These are phyloP conservation scores for Mythimna ferrago DNA, from an alignment of 2,888 invertebrate genomes.

Conservation along the genomic window DNA sequence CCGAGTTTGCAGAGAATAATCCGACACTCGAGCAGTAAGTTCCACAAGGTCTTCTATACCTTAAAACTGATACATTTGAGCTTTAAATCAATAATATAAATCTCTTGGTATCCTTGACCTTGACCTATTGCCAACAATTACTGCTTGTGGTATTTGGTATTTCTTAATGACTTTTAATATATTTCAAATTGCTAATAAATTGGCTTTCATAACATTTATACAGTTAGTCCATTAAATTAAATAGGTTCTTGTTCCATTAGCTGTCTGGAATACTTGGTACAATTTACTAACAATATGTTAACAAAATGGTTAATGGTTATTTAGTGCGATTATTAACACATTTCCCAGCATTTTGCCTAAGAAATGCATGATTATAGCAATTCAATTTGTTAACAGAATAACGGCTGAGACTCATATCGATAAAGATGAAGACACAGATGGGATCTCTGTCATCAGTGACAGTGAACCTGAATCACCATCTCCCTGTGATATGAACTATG, in stretches of 20 bases:
- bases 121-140: conserved; percentile 39
- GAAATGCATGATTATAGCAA: not conserved
- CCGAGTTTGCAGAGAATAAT: conserved; percentile 71
- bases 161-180: not conserved
- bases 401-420: conserved; percentile 71
- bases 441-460: conserved; percentile 88
- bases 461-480: conserved; percentile 82
- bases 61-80: not conserved
- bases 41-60: not conserved
- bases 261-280: not conserved
- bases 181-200: conserved; percentile 2
- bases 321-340: conserved; percentile 10
- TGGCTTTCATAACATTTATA: conserved; percentile 5
- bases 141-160: conserved; percentile 19
- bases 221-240: conserved; percentile 2
- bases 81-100: conserved; percentile 9
- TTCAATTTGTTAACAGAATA: conserved; percentile 67
- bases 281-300: conserved; percentile 1
- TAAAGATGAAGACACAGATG: conserved; percentile 89
- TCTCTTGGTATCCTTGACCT: conserved; percentile 49
- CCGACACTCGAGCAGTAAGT: conserved; percentile 70
- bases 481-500: conserved; percentile 74
- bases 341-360: not conserved
- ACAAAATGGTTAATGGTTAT: not conserved
- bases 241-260: conserved; percentile 10